Base-by-base conservation (phyloP, 2,888 invertebrate species). In the Drosophila macrothrix region DNA sequence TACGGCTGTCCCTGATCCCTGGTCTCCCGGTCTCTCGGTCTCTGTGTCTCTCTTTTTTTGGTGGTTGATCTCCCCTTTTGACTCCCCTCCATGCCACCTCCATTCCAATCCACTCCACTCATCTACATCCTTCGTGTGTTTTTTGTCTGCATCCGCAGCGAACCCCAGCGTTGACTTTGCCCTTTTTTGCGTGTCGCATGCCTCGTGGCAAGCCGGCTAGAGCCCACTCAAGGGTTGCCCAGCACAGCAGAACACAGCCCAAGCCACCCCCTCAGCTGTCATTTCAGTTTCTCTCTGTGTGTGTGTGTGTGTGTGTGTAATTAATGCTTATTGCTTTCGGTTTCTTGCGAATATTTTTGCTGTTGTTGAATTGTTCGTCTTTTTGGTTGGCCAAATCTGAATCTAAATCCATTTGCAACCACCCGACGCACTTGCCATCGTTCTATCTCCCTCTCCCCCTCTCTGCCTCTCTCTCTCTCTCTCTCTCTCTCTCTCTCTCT, bases 261-360 rank as follows among this genome's bases (percentile, higher is more conserved):
- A 22, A 5, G 3, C 49, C 65, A 37, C 43, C 43, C 35, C 43
- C 41, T 12, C 50, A 53, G 67, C 67, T 59, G 73, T 73, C 73
- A 72, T 55, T 72, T 64, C 7, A 22, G 55, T 55, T 43, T 56
- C 37, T 59, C 31, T 37, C 3, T 43, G 14, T 43, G 29, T 39
- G 0, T 60, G 14, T 29, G 22, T 41, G 33, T 46, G 52, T 46
- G 25, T 77, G 46, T 73, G 53, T 64, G 70, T 80, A 81, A 80
- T 81, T 80, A 81, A 77, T 81, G 81, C 78, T 71, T 70, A 67
- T 76, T 76, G 80, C 80, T 41, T 77, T 73, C 56, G 60, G 66
- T 62, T 77, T 59, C 67, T 71, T 69, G 78, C 81, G 55, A 80
- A 76, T 76, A 68, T 68, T 72, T 72, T 22, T 59, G 58, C 43